These are phyloP conservation scores for Caenorhabditis sp. DNA, from an alignment of 2,888 invertebrate genomes.

Conservation along the genomic window DNA sequence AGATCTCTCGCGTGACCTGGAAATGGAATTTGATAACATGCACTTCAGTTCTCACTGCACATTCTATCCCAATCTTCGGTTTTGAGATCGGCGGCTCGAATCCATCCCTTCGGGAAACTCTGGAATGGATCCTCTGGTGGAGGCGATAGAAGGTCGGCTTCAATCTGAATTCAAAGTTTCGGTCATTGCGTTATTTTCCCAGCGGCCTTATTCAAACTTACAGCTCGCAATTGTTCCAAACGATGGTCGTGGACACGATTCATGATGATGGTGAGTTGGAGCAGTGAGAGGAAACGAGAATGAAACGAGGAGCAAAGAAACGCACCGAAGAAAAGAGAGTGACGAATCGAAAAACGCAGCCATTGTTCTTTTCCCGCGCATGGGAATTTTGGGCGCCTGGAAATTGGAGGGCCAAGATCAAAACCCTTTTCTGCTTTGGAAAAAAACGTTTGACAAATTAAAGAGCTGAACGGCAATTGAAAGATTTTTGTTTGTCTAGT, in stretches of 20 bases:
- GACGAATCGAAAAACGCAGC: no score
- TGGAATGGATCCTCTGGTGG: conserved; percentile 41
- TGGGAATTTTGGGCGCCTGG: no score
- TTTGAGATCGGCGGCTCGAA: conserved; percentile 23
- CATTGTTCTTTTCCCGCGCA: no score
- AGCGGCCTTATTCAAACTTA: conserved; percentile 15
- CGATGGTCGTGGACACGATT: conserved; percentile 14
- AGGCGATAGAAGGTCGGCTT: conserved; percentile 43
- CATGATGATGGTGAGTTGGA: no score
- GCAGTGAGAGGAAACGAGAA: no score
- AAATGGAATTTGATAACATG: not conserved
- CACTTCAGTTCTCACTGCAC: not conserved
- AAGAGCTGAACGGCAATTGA: no score
- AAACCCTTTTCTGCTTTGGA: no score
- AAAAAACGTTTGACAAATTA: no score
- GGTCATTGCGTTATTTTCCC: not conserved
- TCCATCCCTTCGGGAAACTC: conserved; percentile 20
- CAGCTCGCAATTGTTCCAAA: conserved; percentile 43
- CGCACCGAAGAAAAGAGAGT: no score
- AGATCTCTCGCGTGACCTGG: not conserved
- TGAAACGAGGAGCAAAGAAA: no score
- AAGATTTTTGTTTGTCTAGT: no score
- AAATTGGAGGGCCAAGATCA: no score
- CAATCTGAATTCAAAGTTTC: conserved; percentile 25
- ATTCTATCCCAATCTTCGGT: conserved; percentile 15